Base-by-base conservation (phyloP, 2,797 vertebrate species). In the Pteronotus mesoamericanus region DNA sequence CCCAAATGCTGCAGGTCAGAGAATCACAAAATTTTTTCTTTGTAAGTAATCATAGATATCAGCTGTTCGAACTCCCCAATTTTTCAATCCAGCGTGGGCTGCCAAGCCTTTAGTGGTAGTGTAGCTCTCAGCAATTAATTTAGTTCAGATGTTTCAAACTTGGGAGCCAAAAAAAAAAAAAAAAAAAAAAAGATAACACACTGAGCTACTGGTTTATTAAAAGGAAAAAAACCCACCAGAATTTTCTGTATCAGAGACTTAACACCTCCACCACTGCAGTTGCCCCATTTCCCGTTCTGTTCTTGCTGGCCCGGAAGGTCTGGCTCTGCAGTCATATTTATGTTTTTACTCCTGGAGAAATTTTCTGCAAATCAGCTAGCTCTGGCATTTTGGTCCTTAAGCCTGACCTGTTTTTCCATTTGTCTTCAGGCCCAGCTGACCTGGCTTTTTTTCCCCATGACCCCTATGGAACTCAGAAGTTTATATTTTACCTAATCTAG, bases 231-330 rank as follows among this genome's bases (percentile, higher is more conserved):
- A 6, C 6, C 6, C 21, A n/a, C 3, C 15, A 68, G 48, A 21
- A 10, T 22, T 7, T 32, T 2, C 69, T 8, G 14, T 11, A 9
- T 22, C 26, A 32, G 72, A 69, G 34, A 24, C 22, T 7, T 14
- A 16, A 11, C 9, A 6, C 10, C 16, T 39, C 10, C 37, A 0
- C 29, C 8, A 0, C 26, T 2, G 14, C 21, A 18, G 18, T 22
- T 19, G 3, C 26, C 21, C 42, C 9, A 3, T 9, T 19, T 46
- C 74, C 48, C 0, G 1, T 12, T 9, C 32, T 42, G 37, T 12
- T 16, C 22, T 3, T 4, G 84, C 66, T 26, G 46, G 51, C 59
- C 29, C 9, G 2, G n/a, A 19, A 77, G 21, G 16, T 7, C 37
- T 6, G 3, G 7, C 37, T 10, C 18, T 21, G 0, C 3, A 14